Percentiles rank a stretch among this genome's conserved stretches.
phyloP scores from a whole-genome alignment of 2,113 vertebrate genomes.

The Paramisgurnus dabryanus region DNA sequence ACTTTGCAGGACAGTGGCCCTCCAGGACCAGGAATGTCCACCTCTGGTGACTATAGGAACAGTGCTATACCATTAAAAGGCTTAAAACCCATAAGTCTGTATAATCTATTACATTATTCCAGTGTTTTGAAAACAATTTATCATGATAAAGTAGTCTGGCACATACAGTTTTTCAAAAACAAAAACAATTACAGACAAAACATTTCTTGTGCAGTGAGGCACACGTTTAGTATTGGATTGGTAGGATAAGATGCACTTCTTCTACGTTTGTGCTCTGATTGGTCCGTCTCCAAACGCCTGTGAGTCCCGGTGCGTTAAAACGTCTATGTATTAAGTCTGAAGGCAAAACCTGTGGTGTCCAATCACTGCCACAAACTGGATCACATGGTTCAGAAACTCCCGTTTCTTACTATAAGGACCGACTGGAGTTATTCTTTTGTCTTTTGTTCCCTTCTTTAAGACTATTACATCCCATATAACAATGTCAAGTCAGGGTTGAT shows the following conservation, averaged over 20 bases:
- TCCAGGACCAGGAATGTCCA: too few species aligned
- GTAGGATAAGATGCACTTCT: slow-evolving; percentile 58
- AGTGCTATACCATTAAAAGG: slow-evolving; percentile 46
- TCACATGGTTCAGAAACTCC: neutral
- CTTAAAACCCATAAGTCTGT: slow-evolving; percentile 34
- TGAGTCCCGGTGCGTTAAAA: slow-evolving; percentile 7
- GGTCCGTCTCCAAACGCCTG: slow-evolving; percentile 45
- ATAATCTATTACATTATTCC: slow-evolving; percentile 60
- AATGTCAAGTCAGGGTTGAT: slow-evolving; percentile 14
- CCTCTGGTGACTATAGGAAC: neutral
- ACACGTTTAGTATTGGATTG: slow-evolving; percentile 49
- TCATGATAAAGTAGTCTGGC: slow-evolving; percentile 68
- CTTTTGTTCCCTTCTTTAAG: slow-evolving; percentile 65
- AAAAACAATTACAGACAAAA: slow-evolving; percentile 62
- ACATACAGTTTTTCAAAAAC: slow-evolving; percentile 60
- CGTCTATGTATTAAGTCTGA: neutral
- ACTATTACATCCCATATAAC: neutral
- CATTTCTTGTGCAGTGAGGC: slow-evolving; percentile 62
- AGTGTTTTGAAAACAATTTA: slow-evolving; percentile 65
- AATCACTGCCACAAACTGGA: neutral
- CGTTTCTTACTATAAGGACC: neutral
- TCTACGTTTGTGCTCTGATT: slow-evolving; percentile 49
- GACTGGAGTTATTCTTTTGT: neutral
- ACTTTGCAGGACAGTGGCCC: too few species aligned
- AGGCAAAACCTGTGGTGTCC: neutral